Base-by-base conservation (phyloP, 2,888 invertebrate species). In the Idaea aversata region DNA sequence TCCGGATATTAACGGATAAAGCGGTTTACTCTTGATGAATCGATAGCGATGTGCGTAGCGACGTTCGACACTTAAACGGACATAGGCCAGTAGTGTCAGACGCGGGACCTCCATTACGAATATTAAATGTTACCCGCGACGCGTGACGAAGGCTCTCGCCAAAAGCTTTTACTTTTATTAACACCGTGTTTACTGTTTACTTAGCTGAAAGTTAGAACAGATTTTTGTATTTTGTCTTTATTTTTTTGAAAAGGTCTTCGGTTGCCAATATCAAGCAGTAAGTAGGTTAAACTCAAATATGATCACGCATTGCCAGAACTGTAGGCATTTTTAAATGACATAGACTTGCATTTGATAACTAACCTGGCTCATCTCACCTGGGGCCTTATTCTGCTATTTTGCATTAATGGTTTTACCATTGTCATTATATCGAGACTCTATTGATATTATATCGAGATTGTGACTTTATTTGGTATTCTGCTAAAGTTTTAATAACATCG, bases 1-100 rank as follows among this genome's bases (percentile, higher is more conserved):
- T 47, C 47, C 47, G 47, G 47, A 47, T 47, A 47, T 47, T 47
- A 47, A 47, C 47, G 47, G 47, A 47, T 47, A 47, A 47, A 47
- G 47, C 47, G 47, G 47, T 10, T 47, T 47, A 6, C 47, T 47
- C 13, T 13, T 47, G 47, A 47, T 47, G 47, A 47, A 47, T 47
- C 47, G 47, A 47, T 47, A 47, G 47, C 13, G 47, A 47, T 47
- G 13, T 47, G 13, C 25, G 25, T 25, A 25, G 25, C 3, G 25
- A 25, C 25, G 47, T 47, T 47, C 47, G 47, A 47, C 47, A 47
- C 47, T 47, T 47, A 47, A 47, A 47, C 47, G 47, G 47, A 47
- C 47, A 47, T 47, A 7, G 47, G 47, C 47, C 47, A 25, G 25
- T 25, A 25, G 47, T 47, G 13, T 47, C 47, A 25, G 25, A 25